These are phyloP conservation scores for Drosophila mettleri DNA, from an alignment of 2,888 invertebrate genomes.

Conservation along the genomic window DNA sequence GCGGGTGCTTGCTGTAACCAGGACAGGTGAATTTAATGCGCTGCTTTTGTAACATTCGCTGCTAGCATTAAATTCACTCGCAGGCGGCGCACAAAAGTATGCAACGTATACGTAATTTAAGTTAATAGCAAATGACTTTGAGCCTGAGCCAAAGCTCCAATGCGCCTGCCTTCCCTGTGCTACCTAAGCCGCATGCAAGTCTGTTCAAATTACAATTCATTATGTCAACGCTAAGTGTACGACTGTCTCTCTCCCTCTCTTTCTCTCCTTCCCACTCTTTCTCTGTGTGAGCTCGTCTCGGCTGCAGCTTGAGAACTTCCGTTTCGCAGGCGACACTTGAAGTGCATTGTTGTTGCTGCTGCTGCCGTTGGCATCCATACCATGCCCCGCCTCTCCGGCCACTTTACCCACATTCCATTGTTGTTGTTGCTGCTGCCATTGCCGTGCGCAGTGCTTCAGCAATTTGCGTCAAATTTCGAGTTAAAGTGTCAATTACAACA, in stretches of 20 bases:
- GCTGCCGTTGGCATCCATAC: constrained; percentile 5
- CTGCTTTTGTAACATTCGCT: constrained; percentile 52
- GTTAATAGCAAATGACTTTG: constrained; percentile 70
- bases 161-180: neutral
- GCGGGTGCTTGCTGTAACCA: neutral
- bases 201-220: constrained; percentile 77
- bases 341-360: constrained; percentile 56
- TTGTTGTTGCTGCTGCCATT: constrained; percentile 24
- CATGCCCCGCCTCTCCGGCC: neutral
- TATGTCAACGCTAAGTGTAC: constrained; percentile 54
- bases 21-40: constrained; percentile 55
- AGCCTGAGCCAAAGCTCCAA: constrained; percentile 11
- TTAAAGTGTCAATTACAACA: constrained; percentile 79
- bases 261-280: neutral
- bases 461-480: constrained; percentile 80
- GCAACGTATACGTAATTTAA: constrained; percentile 68
- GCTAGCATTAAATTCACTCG: constrained; percentile 52
- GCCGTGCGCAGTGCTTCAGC: constrained; percentile 52
- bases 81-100: constrained; percentile 65
- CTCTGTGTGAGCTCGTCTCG: constrained; percentile 13
- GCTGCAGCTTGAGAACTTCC: constrained; percentile 56
- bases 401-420: constrained; percentile 4
- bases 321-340: constrained; percentile 57
- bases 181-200: constrained; percentile 28
- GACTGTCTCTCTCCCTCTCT: constrained; percentile 4